Percentiles rank a stretch among this genome's conserved stretches.
Evolutionary conservation across 2,113 vertebrate species (phyloP).

Genomic region (Malurus alboscapulatus): DNA sequence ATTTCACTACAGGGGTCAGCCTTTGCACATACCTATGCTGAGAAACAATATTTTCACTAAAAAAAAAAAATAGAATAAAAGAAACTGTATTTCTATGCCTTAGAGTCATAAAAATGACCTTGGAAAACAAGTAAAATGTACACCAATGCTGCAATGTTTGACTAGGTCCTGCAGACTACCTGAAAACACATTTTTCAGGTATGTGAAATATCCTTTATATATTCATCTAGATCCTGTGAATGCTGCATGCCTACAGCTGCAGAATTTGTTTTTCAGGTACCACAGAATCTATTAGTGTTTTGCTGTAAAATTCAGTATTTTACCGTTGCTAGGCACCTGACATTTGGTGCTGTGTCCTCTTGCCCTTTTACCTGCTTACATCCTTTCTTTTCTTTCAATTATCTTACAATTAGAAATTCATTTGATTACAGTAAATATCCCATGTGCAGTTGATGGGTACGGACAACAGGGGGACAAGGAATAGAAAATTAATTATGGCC

Average conservation of each 20-base stretch:
- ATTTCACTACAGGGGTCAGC: background rate
- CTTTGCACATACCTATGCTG: background rate
- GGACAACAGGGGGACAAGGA: background rate
- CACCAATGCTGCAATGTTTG: background rate
- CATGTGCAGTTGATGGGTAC: background rate
- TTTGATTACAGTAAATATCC: slow-evolving; percentile 31
- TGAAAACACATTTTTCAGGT: slow-evolving; percentile 18
- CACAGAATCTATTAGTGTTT: background rate
- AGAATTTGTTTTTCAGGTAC: background rate
- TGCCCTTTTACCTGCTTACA: slow-evolving; percentile 30
- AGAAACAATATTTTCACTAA: background rate
- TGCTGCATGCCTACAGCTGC: background rate
- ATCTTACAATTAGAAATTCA: slow-evolving; percentile 28
- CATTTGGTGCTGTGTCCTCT: slow-evolving; percentile 26
- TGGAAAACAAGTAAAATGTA: background rate
- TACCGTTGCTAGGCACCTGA: slow-evolving; percentile 49
- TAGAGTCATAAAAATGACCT: background rate
- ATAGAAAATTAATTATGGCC: background rate
- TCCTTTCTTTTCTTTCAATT: background rate
- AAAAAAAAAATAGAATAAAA: background rate
- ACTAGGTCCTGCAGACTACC: background rate
- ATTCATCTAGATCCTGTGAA: background rate
- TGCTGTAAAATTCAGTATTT: slow-evolving; percentile 43
- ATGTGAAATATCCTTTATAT: background rate
- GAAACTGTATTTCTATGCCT: background rate